Base-by-base conservation (phyloP, 1,140 invertebrate species). In the Maniola jurtina region DNA sequence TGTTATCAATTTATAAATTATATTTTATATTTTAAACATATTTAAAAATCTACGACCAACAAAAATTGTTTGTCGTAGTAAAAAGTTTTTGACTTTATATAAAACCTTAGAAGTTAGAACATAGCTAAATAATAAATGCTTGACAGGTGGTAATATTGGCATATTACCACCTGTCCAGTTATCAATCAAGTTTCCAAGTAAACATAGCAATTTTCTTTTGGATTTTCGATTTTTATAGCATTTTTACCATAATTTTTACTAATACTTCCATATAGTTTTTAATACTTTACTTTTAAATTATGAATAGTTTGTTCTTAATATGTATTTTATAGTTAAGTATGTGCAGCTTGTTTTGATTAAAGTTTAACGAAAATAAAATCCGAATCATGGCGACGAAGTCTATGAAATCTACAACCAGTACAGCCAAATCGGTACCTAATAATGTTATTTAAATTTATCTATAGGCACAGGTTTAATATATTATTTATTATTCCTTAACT, bases 401-500 rank as follows among this genome's bases (percentile, higher is more conserved):
- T 34, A 40, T 68, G 45, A 73, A 75, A 58, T 70, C 73, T 8
- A 66, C 70, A 9, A 71, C 70, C 14, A 73, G 56, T 40, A 72
- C 72, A 11, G 64, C 66, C 0, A 73, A 57, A 74, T 76, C 77
- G 71, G 77, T 79, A 66, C 25, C 25, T 25, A 2, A 25, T 25
- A 25, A 2, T 25, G 4, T 25, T 25, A 25, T 25, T 25, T 25
- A 25, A 25, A 25, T n/a, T n/a, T n/a, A 25, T 25, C 4, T 25
- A 25, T 25, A 25, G 25, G 25, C 25, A n/a, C n/a, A n/a, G n/a
- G n/a, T n/a, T n/a, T n/a, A n/a, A n/a, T n/a, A n/a, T n/a, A n/a
- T n/a, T n/a, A n/a, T n/a, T n/a, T n/a, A n/a, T n/a, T n/a, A n/a
- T n/a, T n/a, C n/a, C n/a, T n/a, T n/a, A n/a, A n/a, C n/a, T n/a